Conservation (phyloP, 2,113 vertebrate genomes). For the Sitta europaea region DNA sequence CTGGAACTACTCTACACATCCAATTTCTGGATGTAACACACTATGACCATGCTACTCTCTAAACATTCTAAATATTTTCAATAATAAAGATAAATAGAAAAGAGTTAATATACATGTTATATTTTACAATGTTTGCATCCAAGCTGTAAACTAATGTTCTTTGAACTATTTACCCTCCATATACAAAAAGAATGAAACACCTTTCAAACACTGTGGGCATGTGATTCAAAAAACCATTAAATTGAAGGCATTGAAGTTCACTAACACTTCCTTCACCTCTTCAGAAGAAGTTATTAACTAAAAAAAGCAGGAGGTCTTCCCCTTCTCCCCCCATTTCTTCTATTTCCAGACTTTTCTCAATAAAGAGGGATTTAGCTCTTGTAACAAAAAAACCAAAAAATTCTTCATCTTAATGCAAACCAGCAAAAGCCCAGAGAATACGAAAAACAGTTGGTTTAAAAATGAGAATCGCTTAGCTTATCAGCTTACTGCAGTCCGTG, state of each 20-base stretch:
- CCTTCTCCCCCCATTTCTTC: conserved; percentile 27
- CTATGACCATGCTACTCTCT: conserved; percentile 61
- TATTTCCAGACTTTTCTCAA: conserved; percentile 54
- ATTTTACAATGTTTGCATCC: conserved; percentile 78
- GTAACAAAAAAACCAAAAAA: conserved; percentile 51
- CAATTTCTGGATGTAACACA: conserved; percentile 61
- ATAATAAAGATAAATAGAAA: conserved; percentile 82
- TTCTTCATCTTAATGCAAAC: conserved; percentile 79
- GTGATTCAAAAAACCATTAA: conserved; percentile 74
- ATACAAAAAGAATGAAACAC: conserved; percentile 67
- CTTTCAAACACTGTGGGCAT: conserved; percentile 66
- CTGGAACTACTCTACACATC: conserved; percentile 69
- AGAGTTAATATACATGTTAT: conserved; percentile 77
- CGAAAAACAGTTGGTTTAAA: conserved; percentile 63
- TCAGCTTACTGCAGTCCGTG: conserved; percentile 55
- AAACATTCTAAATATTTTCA: conserved; percentile 63
- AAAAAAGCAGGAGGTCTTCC: conserved; percentile 12
- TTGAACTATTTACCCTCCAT: conserved; percentile 77
- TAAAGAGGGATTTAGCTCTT: conserved; percentile 48
- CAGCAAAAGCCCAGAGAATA: conserved; percentile 72
- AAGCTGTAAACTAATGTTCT: conserved; percentile 81
- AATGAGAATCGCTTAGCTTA: conserved; percentile 73
- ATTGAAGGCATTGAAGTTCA: conserved; percentile 74
- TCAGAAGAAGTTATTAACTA: conserved; percentile 60
- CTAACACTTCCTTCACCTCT: conserved; percentile 56